phyloP scores from a whole-genome alignment of 2,888 invertebrate species.

The Tribolium freemani region DNA sequence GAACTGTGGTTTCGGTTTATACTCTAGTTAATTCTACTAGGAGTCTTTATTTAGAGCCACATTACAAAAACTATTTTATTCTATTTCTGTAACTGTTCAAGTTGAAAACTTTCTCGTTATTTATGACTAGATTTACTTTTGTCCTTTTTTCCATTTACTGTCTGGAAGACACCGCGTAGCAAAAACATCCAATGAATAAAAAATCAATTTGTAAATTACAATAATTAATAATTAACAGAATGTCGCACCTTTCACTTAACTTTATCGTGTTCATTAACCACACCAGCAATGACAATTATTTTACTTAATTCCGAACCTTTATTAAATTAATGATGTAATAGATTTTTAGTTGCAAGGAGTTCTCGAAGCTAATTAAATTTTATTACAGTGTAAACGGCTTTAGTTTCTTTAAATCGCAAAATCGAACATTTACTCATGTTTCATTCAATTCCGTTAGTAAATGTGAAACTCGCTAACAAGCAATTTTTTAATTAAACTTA shows the following conservation, averaged over 20 bases:
- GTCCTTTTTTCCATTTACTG: background rate
- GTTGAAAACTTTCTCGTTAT: conserved; percentile 12
- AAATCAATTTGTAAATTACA: conserved; percentile 5
- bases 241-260: conserved; percentile 14
- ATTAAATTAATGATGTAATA: conserved; percentile 21
- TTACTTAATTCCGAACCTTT: conserved; percentile 1
- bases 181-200: background rate
- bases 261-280: conserved; percentile 12
- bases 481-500: conserved; percentile 3
- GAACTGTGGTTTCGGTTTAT: background rate
- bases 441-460: conserved; percentile 5
- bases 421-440: background rate
- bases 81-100: conserved; percentile 2
- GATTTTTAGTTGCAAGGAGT: conserved; percentile 5
- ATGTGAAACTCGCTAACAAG: conserved; percentile 7
- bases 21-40: background rate
- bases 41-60: background rate
- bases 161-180: background rate
- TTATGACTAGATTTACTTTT: background rate
- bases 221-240: conserved; percentile 3
- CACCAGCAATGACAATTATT: conserved; percentile 7
- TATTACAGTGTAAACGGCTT: conserved; percentile 9
- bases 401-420: background rate
- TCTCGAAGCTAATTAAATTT: conserved; percentile 9
- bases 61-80: background rate